Base-by-base conservation (phyloP, 2,113 vertebrate species). In the Tupaia chinensis region DNA sequence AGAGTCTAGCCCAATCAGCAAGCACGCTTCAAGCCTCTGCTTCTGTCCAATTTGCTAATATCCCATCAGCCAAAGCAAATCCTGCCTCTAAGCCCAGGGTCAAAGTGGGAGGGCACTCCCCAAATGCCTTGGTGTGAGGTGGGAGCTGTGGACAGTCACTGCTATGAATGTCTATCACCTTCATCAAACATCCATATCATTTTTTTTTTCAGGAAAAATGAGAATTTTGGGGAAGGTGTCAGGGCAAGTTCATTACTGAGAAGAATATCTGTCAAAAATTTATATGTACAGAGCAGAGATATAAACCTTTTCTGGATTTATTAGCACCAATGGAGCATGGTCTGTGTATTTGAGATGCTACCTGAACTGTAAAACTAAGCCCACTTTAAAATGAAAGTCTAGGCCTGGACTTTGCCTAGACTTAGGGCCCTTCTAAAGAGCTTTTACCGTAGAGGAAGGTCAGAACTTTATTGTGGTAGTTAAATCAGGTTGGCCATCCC, bases 221-320 rank as follows among this genome's bases (percentile, higher is more conserved):
- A 94, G 29, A 82, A 85, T 94, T 74, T 86, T 17, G 93, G 54
- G 70, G 77, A 95, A 92, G 34, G 80, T 96, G 66, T 96, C 68
- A 95, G 72, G 92, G 65, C 68, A 93, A 84, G 93, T 63, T 56
- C 63, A 84, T 92, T 96, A 89, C 83, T 32, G 87, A 66, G 32
- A 93, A 96, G 92, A 95, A 90, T 72, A 89, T 69, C 60, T 96
- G 80, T 92, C 90, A 93, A 63, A 89, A 88, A 92, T 84, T 80
- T 97, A 92, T 61, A 95, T 86, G 58, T 74, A n/a, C 44, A 82
- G 76, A 88, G 61, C 34, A 94, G 92, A 91, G 34, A 76, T n/a
- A 63, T 19, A 95, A 94, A 77, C 29, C 53, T 93, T 92, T 83
- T 91, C 83, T 73, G 87, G 89, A 87, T 70, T 88, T 85, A 3